Evolutionary conservation across 2,888 invertebrate genomes (phyloP), one percentile per base, ranked within the genome.

Genomic region (Conomelus anceps): DNA sequence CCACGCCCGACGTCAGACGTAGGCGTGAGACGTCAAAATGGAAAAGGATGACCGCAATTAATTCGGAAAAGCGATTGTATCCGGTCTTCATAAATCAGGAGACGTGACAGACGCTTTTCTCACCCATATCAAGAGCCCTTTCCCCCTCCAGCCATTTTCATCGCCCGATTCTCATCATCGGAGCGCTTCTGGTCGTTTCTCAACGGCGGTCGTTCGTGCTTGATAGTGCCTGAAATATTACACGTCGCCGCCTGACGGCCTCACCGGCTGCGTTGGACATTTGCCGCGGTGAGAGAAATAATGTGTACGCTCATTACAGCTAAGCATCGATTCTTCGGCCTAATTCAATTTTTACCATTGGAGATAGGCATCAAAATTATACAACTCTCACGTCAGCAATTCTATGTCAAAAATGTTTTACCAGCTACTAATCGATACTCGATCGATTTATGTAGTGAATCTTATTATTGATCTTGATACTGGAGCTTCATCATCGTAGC

Each of bases 41-140:
- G 26, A 86, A 86, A 86, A 86, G 86, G 86, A 86, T 86, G 29
- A 29, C 24, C 86, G 86, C 86, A 86, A 86, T 86, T 86, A 86
- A 86, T 86, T 86, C 26, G 29, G 86, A 86, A 86, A 29, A 86
- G 86, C 63, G 63, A 63, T 63, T 63, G 29, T 86, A 29, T 86
- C 86, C 86, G 86, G 23, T 86, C 29, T 29, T 86, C 86, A 86
- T 86, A 86, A 86, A 86, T 86, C 86, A 86, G 86, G n/a, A 34
- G 63, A 63, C 63, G 63, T 63, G 63, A 63, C 63, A 63, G 63
- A 63, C 63, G n/a, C 63, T 63, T n/a, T 63, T 63, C 63, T 63
- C 63, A 63, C 63, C 63, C 63, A 20, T 63, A 20, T n/a, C 63
- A 20, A 63, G n/a, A 20, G n/a, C 63, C 7, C 7, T 63, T 63